phyloP scores from a whole-genome alignment of 1,140 invertebrate species.

The Apis laboriosa region DNA sequence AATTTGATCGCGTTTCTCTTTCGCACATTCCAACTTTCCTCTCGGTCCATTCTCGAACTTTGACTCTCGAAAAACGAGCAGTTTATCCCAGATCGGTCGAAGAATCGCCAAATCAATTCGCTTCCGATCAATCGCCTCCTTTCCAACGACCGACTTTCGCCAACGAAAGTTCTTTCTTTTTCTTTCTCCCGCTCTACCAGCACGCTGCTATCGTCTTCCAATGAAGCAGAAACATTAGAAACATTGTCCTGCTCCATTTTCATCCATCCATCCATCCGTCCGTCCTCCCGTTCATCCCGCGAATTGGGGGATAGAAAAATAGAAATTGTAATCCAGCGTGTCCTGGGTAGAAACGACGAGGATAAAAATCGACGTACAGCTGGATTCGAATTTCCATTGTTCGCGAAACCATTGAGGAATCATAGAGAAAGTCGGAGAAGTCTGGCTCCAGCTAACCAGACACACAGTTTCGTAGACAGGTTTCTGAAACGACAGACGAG shows the following conservation, averaged over 20 bases:
- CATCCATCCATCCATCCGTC: neutral
- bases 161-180: neutral
- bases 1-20: too few species aligned
- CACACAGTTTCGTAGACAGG: constrained; percentile 20
- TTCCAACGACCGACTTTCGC: neutral
- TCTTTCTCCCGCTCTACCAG: too few species aligned
- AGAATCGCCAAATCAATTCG: constrained; percentile 15
- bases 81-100: neutral
- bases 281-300: neutral
- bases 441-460: neutral
- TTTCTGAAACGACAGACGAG: constrained; percentile 23
- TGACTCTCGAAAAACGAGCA: neutral
- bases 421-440: constrained; percentile 34
- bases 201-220: too few species aligned
- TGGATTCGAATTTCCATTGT: constrained; percentile 56
- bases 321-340: constrained; percentile 5
- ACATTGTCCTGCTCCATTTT: neutral
- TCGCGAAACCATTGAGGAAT: constrained; percentile 34
- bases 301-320: neutral
- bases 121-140: neutral
- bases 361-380: constrained; percentile 35
- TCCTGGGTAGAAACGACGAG: neutral
- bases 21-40: too few species aligned
- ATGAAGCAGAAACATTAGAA: constrained; percentile 8
- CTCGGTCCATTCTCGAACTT: neutral